Conservation (phyloP, 2,797 vertebrate genomes). For the Hemitrygon akajei region DNA sequence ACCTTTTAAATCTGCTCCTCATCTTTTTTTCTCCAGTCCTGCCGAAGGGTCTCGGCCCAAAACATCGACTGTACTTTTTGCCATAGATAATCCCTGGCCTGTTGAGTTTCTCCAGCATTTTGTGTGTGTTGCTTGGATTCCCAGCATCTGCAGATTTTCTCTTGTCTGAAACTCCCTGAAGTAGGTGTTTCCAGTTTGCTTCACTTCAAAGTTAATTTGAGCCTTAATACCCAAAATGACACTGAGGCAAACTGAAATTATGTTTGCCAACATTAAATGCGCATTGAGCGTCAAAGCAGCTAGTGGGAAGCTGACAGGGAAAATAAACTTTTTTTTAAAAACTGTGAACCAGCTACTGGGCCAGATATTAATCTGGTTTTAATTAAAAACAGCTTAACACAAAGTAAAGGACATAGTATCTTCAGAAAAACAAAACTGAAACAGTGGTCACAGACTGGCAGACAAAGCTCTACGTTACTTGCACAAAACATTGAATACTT, state of each 20-base stretch:
- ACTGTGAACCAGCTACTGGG: neutral
- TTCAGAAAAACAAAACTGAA: neutral
- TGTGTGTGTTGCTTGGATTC: too few species aligned
- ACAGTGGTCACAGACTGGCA: neutral
- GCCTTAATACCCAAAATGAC: neutral
- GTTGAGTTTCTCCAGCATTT: too few species aligned
- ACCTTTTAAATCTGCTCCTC: too few species aligned
- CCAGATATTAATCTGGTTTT: neutral
- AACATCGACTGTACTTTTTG: too few species aligned
- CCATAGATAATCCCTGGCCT: too few species aligned
- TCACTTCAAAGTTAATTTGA: slow-evolving; percentile 1
- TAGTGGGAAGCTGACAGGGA: neutral
- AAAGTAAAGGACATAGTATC: neutral
- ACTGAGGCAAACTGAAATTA: neutral
- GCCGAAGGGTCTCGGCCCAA: too few species aligned
- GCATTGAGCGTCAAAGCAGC: neutral
- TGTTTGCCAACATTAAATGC: neutral
- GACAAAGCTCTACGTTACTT: neutral
- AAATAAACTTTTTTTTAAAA: slow-evolving; percentile 1
- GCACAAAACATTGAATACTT: neutral
- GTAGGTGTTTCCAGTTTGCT: neutral
- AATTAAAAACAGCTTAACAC: neutral
- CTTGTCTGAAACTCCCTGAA: neutral
- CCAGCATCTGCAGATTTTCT: too few species aligned
- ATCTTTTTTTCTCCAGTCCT: too few species aligned